Base-by-base conservation (phyloP, 2,888 invertebrate species). In the Nomada lathburiana region DNA sequence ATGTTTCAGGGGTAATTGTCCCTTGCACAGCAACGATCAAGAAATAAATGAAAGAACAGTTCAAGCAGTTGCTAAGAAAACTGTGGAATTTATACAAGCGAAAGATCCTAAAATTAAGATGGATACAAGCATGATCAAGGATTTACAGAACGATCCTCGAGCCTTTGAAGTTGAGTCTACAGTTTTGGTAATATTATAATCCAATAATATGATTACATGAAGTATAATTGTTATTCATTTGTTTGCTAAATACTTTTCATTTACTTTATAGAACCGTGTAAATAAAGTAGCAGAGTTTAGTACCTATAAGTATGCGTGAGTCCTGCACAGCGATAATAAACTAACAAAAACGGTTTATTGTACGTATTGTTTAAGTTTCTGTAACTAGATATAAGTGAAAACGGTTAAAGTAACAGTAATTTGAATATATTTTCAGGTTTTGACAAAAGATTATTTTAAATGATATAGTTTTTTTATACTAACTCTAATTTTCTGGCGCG, bases 21-120 rank as follows among this genome's bases (percentile, higher is more conserved):
- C 94, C 4, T 84, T 94, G 16, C 94, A 93, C 85, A 94, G 93
- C 18, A 94, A 95, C 82, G 94, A 93, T 68, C 83, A 89, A 18
- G 82, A 86, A 42, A 65, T 94, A 26, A 94, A 95, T 81, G 90
- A 93, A 13, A 89, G 91, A 36, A 91, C 92, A 29, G 94, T 95
- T n/a, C 82, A 92, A 42, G 91, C 89, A 82, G 94, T 94, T 5
- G 95, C 94, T 0, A 87, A 92, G 73, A 87, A 89, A 53, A 94
- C 94, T 0, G 92, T 94, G 69, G 87, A 90, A 42, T 90, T 94
- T 75, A 80, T 95, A 5, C 89, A 92, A 59, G 81, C 91, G 18
- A 80, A 89, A 5, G 87, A 93, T 85, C 93, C 94, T 7, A 85
- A 93, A 67, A 76, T 95, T 7, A 92, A 94, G 83, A 86, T 94